Conservation (phyloP, 2,797 vertebrate genomes). For the Acipenser ruthenus region DNA sequence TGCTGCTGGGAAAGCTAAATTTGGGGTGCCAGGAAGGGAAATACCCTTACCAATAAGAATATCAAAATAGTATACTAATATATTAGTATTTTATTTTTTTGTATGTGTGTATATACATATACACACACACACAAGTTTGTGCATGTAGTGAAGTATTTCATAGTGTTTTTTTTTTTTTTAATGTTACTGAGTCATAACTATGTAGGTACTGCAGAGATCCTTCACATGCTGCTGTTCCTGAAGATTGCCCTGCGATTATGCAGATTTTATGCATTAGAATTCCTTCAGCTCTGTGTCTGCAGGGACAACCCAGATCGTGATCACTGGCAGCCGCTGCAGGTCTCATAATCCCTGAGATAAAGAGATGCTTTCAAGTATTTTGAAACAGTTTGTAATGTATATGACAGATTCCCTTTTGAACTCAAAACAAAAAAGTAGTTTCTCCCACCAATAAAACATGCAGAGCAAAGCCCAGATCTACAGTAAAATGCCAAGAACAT, state of each 20-base stretch:
- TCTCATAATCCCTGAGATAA: constrained; percentile 32
- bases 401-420: constrained; percentile 19
- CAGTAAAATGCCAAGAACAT: too few species aligned
- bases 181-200: background rate
- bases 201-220: background rate
- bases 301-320: constrained; percentile 23
- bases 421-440: constrained; percentile 13
- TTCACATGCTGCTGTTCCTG: constrained; percentile 3
- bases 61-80: too few species aligned
- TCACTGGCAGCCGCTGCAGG: constrained; percentile 24
- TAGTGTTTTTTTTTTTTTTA: constrained; percentile 11
- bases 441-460: constrained; percentile 16
- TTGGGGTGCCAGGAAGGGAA: too few species aligned
- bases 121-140: too few species aligned
- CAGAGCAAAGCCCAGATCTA: background rate
- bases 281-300: constrained; percentile 21
- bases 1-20: too few species aligned
- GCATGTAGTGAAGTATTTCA: constrained; percentile 10
- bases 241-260: constrained; percentile 30
- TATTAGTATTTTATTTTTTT: too few species aligned
- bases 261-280: constrained; percentile 32
- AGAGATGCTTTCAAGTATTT: constrained; percentile 28
- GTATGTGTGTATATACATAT: too few species aligned
- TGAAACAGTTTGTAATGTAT: constrained; percentile 27
- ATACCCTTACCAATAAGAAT: too few species aligned